phyloP scores from a whole-genome alignment of 2,113 vertebrate species.

The Dryoscopus gambensis region DNA sequence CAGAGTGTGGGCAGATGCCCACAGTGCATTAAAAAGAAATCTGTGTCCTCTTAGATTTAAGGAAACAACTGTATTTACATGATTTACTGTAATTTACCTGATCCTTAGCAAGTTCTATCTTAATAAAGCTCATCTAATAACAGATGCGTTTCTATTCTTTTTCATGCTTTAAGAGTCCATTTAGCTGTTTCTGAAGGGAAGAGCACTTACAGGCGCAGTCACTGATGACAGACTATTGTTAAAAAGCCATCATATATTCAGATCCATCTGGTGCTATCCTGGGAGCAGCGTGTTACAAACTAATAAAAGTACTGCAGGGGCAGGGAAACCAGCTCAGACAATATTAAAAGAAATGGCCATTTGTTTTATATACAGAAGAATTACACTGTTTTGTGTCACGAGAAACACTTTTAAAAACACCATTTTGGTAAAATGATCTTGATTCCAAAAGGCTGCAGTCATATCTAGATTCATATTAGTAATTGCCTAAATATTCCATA shows the following conservation, averaged over 20 bases:
- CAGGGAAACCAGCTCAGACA: not conserved
- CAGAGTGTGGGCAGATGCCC: not conserved
- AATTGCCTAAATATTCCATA: not conserved
- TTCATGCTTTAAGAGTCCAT: constrained; percentile 57
- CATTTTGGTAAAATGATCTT: not conserved
- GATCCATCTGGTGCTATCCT: constrained; percentile 56
- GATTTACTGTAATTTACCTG: constrained; percentile 6
- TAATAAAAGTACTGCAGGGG: constrained; percentile 48
- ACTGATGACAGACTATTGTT: constrained; percentile 65
- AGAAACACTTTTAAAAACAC: not conserved
- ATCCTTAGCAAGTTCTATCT: not conserved
- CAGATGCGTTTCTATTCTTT: constrained; percentile 40
- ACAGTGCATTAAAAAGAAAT: not conserved
- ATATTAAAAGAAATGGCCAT: not conserved
- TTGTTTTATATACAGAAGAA: constrained; percentile 27
- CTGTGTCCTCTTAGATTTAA: not conserved
- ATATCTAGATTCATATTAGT: not conserved
- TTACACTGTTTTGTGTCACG: not conserved
- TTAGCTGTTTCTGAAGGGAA: constrained; percentile 54
- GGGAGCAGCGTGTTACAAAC: constrained; percentile 39
- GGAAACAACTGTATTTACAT: not conserved
- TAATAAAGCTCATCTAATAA: constrained; percentile 24
- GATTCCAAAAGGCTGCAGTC: not conserved
- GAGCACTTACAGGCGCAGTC: constrained; percentile 56
- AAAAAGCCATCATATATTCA: constrained; percentile 62